Conservation (phyloP, 2,888 invertebrate genomes). For the Euplexia lucipara region DNA sequence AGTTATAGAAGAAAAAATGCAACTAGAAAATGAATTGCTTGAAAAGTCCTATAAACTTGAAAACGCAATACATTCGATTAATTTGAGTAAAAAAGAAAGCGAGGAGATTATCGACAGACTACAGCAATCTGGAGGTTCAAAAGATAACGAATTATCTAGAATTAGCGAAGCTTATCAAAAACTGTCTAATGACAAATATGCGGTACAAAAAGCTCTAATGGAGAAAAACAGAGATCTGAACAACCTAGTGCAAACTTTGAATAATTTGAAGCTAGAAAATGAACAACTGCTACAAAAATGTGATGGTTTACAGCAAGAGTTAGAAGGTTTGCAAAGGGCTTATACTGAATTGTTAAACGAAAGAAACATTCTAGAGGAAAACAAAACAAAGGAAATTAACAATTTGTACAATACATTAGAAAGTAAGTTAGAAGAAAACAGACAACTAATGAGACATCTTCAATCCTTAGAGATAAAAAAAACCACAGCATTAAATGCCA, state of each 20-base stretch:
- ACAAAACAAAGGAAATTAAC: constrained; percentile 72
- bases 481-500: constrained; percentile 31
- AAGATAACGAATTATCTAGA: constrained; percentile 69
- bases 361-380: constrained; percentile 67
- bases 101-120: constrained; percentile 68
- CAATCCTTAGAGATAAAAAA: constrained; percentile 68
- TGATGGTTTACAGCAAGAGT: constrained; percentile 65
- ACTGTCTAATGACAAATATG: constrained; percentile 70
- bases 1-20: constrained; percentile 70
- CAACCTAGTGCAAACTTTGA: constrained; percentile 54
- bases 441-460: constrained; percentile 68
- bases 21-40: constrained; percentile 72
- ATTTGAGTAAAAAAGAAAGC: constrained; percentile 74
- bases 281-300: constrained; percentile 63
- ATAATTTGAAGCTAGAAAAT: constrained; percentile 64
- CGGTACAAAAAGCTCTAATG: constrained; percentile 66
- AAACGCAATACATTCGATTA: constrained; percentile 66
- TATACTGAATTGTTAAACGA: constrained; percentile 68
- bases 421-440: constrained; percentile 76
- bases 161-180: constrained; percentile 67
- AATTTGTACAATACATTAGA: constrained; percentile 72
- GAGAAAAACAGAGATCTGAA: constrained; percentile 69
- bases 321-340: constrained; percentile 63
- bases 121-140: constrained; percentile 67
- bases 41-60: constrained; percentile 70